Evolutionary conservation across 2,113 vertebrate genomes (phyloP), one percentile per base, ranked within the genome.

Genomic region (Papio anubis): DNA sequence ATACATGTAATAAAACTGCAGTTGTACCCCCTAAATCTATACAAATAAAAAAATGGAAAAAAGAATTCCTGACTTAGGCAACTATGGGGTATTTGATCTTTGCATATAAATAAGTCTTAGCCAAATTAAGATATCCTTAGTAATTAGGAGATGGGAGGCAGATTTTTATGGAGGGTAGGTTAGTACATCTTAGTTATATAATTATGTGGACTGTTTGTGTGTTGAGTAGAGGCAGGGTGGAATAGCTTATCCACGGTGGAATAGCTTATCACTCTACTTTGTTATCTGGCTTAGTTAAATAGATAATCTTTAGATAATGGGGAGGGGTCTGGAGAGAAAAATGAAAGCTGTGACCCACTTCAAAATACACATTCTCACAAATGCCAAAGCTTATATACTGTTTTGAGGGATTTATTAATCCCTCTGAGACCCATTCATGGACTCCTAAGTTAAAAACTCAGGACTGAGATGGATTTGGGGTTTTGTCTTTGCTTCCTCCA

Each of bases 121-220:
- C 18, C 57, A 82, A 86, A 89, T 95, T 78, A 89, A 95, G 73
- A 86, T 96, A 85, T 93, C 95, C 27, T 94, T 96, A 96, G 78
- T 81, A 90, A 94, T 48, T 90, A 68, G 38, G 55, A 92, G 85
- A 68, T 95, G 61, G 88, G 88, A 83, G 38, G 30, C 81, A 79
- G 48, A 83, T 96, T 90, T 94, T 92, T 82, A 57, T 96, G 68
- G 61, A 95, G 78, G 81, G 73, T 61, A 87, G 32, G 10, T 92
- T 90, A 87, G 66, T 86, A 45, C 55, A 93, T 85, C 68, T 95
- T 96, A 81, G 75, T 70, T 32, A 82, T 79, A 21, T 61, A n/a
- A 61, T 90, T 81, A 70, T 83, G 50, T 95, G 76, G n/a, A 88
- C n/a, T 61, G 89, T 90, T 93, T 96, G 52, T 25, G 32, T 88